These are phyloP conservation scores for Ridgeia piscesae DNA, from an alignment of 1,140 invertebrate genomes.

Conservation along the genomic window DNA sequence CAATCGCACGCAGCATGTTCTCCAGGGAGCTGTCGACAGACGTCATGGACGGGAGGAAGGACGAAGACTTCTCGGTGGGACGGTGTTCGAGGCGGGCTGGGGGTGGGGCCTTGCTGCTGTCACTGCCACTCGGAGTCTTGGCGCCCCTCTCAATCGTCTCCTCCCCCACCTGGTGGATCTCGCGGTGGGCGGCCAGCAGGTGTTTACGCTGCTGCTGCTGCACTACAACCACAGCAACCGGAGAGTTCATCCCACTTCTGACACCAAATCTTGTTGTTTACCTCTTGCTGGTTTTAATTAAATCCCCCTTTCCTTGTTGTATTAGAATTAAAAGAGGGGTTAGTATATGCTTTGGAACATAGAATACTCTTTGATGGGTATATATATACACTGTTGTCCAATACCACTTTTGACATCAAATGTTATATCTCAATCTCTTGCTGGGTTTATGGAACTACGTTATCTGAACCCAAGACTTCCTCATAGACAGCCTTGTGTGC, in stretches of 20 bases:
- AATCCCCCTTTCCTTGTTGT: slow-evolving; percentile 8
- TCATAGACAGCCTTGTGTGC: no score
- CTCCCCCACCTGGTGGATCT: slow-evolving; percentile 45
- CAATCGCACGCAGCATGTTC: neutral
- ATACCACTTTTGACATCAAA: neutral
- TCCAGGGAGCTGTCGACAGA: neutral
- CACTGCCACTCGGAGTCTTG: neutral
- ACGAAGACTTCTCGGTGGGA: neutral
- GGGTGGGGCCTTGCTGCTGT: neutral
- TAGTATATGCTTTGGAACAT: no score
- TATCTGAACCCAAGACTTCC: neutral
- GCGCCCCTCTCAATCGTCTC: slow-evolving; percentile 11
- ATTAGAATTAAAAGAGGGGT: slow-evolving; percentile 4
- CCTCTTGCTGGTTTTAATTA: neutral
- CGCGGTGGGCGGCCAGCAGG: slow-evolving; percentile 52
- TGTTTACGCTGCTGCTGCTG: slow-evolving; percentile 47
- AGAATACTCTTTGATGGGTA: no score
- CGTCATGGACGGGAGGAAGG: neutral
- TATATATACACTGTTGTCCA: neutral
- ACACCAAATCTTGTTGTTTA: neutral
- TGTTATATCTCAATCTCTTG: neutral
- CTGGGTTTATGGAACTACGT: neutral
- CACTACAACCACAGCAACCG: slow-evolving; percentile 35
- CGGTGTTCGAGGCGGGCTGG: neutral
- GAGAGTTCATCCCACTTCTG: neutral